These are phyloP conservation scores for Brachionus asplanchnoidis DNA, from an alignment of 1,140 invertebrate species.

Conservation along the genomic window DNA sequence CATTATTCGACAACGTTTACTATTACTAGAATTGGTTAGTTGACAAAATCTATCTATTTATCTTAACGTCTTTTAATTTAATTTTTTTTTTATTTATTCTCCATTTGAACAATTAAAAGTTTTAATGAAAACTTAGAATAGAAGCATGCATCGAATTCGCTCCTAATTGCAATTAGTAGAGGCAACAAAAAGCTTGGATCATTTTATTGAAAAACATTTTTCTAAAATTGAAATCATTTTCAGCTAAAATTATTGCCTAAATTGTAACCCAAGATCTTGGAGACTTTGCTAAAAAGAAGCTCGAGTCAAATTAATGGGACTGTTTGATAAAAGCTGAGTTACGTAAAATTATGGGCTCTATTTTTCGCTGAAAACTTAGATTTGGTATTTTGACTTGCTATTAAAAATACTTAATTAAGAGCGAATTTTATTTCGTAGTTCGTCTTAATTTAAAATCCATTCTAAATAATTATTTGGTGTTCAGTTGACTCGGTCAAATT, in stretches of 20 bases:
- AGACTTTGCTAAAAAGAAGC: background rate
- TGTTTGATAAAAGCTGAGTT: background rate
- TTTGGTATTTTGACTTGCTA: background rate
- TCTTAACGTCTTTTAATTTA: slow-evolving; percentile 25
- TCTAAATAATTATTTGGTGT: background rate
- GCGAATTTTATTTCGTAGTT: background rate
- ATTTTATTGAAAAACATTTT: background rate
- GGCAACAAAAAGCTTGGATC: background rate
- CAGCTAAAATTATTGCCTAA: background rate
- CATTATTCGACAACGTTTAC: slow-evolving; percentile 26
- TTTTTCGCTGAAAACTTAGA: background rate
- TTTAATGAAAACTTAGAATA: background rate
- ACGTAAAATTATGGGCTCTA: background rate
- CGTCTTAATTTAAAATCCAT: background rate
- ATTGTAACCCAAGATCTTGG: slow-evolving; percentile 21
- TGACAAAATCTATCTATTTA: background rate
- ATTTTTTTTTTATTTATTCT: background rate
- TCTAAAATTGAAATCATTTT: background rate
- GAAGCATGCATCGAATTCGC: background rate
- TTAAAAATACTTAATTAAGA: background rate
- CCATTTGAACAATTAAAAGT: background rate
- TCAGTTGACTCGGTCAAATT: background rate
- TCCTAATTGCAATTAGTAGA: slow-evolving; percentile 12
- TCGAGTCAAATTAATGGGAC: background rate
- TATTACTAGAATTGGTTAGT: background rate